Evolutionary conservation across 92 coral and sea anemone genomes (phyloP).

Genomic region (Desmophyllum pertusum): DNA sequence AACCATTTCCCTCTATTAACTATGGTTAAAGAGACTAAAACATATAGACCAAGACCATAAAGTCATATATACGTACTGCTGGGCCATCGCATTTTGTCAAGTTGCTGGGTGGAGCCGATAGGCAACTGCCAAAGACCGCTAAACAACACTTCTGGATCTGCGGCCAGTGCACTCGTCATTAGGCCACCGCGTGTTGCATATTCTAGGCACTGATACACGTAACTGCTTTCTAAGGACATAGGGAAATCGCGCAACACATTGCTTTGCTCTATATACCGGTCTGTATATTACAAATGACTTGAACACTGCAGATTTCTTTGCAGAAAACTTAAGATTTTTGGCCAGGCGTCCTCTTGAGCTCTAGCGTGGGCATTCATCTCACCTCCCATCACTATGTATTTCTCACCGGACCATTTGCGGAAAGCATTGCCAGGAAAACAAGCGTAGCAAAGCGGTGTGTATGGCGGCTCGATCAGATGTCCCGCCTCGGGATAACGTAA

Average conservation of each 20-base stretch:
- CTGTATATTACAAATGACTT: not conserved
- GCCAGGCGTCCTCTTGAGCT: slow-evolving; percentile 48
- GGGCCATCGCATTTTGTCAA: too few species aligned
- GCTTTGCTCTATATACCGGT: not conserved
- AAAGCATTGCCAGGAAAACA: slow-evolving; percentile 16
- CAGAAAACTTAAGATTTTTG: slow-evolving; percentile 11
- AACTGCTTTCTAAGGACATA: not conserved
- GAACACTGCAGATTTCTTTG: slow-evolving; percentile 2
- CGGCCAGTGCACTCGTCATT: too few species aligned
- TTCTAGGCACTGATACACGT: too few species aligned
- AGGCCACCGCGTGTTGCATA: too few species aligned
- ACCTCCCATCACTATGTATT: slow-evolving; percentile 13
- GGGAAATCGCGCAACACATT: not conserved
- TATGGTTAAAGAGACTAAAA: too few species aligned
- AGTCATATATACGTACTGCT: too few species aligned
- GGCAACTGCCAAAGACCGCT: too few species aligned
- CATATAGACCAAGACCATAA: too few species aligned
- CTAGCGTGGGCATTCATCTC: slow-evolving; percentile 12
- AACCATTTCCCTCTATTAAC: too few species aligned
- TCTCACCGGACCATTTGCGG: not conserved
- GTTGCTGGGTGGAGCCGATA: too few species aligned
- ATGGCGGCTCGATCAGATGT: slow-evolving; percentile 81
- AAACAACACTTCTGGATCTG: too few species aligned
- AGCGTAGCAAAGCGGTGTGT: slow-evolving; percentile 42
- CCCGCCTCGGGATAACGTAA: slow-evolving; percentile 73